Percentiles rank a stretch among this genome's conserved stretches.
These are phyloP conservation scores for Eulemur macaco DNA, from an alignment of 2,113 vertebrate genomes.

Conservation along the genomic window DNA sequence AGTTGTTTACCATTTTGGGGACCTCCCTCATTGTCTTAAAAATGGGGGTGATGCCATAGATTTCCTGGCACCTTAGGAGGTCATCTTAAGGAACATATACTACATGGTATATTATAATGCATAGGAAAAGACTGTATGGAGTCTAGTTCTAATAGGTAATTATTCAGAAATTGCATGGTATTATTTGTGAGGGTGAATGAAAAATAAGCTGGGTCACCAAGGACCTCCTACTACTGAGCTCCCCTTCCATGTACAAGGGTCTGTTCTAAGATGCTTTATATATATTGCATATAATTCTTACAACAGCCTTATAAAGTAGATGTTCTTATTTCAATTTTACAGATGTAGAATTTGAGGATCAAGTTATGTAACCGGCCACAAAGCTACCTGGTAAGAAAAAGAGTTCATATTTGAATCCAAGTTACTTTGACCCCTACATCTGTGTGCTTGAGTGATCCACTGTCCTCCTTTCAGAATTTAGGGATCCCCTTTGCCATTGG, in stretches of 20 bases:
- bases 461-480: background rate
- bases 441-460: background rate
- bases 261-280: background rate
- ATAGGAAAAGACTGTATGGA: background rate
- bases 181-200: background rate
- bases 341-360: background rate
- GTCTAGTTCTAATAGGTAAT: background rate
- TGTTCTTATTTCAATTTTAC: background rate
- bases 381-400: background rate
- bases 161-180: background rate
- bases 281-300: background rate
- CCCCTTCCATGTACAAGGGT: background rate
- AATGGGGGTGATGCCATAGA: too few relatives aligned
- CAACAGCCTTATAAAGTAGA: background rate
- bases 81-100: background rate
- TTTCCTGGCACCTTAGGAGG: background rate
- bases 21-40: background rate
- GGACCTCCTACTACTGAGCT: background rate
- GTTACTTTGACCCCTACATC: background rate
- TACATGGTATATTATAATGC: background rate
- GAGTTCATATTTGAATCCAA: background rate
- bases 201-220: background rate
- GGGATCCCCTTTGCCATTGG: background rate
- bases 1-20: background rate
- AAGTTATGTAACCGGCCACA: background rate